Evolutionary conservation across 2,113 vertebrate genomes (phyloP).

Genomic region (Camelus bactrianus): DNA sequence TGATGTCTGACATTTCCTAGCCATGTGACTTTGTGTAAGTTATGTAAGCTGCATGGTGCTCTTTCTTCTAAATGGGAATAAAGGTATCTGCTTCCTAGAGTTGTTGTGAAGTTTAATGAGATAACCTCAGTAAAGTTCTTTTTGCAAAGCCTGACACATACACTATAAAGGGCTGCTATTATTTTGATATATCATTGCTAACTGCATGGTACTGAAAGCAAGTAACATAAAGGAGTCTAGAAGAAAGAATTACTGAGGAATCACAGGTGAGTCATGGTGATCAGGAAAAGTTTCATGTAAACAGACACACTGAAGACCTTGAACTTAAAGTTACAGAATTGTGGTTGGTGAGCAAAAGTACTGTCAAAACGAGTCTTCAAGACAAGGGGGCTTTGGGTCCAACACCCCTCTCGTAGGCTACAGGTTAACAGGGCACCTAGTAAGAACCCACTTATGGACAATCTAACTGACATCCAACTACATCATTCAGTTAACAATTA

Average conservation of each 20-base stretch:
- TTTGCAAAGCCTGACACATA: slow-evolving; percentile 35
- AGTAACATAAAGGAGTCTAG: slow-evolving; percentile 51
- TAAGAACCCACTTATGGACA: neutral
- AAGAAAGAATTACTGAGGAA: slow-evolving; percentile 55
- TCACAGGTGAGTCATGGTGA: slow-evolving; percentile 53
- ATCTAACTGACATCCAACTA: neutral
- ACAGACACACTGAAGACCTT: slow-evolving; percentile 44
- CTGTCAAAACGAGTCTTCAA: slow-evolving; percentile 16
- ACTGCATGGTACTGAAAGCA: neutral
- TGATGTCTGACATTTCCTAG: slow-evolving; percentile 22
- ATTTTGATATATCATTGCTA: slow-evolving; percentile 49
- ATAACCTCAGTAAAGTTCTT: slow-evolving; percentile 53
- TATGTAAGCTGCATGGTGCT: neutral
- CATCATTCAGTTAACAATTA: slow-evolving; percentile 17
- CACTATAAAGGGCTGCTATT: slow-evolving; percentile 11
- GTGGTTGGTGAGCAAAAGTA: neutral
- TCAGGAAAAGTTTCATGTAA: slow-evolving; percentile 43
- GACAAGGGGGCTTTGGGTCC: neutral
- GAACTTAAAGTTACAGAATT: slow-evolving; percentile 23
- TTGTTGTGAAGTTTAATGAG: slow-evolving; percentile 34
- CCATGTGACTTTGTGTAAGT: slow-evolving; percentile 21
- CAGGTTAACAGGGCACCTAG: neutral
- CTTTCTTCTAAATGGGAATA: slow-evolving; percentile 45
- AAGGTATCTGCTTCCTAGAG: slow-evolving; percentile 36
- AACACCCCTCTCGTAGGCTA: neutral